Conservation (phyloP, 1,140 invertebrate species). For the Hycleus cichorii region DNA sequence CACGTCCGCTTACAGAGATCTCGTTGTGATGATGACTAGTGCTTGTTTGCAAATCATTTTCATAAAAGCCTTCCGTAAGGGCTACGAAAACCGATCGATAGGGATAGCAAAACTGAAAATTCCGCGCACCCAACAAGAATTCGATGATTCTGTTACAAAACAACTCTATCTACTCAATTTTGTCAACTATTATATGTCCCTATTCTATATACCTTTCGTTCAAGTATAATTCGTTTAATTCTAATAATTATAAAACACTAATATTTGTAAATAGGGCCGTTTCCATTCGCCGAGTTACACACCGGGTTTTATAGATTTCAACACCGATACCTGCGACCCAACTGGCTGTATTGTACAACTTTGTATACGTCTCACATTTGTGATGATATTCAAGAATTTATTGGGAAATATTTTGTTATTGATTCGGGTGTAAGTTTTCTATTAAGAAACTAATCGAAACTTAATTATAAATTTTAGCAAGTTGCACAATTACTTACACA, state of each 20-base stretch:
- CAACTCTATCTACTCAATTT: conserved; percentile 97
- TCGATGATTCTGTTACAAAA: conserved; percentile 89
- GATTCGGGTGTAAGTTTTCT: conserved; percentile 17
- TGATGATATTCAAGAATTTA: conserved; percentile 23
- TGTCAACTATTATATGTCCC: conserved; percentile 95
- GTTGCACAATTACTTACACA: too few species aligned
- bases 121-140: conserved; percentile 89
- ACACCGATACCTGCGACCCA: conserved; percentile 24
- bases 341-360: conserved; percentile 25
- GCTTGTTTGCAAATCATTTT: conserved; percentile 75
- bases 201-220: conserved; percentile 97
- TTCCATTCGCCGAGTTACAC: conserved; percentile 7
- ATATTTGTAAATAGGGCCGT: conserved; percentile 1
- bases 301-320: not conserved
- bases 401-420: conserved; percentile 4
- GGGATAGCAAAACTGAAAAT: conserved; percentile 90
- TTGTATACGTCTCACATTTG: conserved; percentile 20
- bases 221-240: conserved; percentile 51
- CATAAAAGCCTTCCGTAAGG: conserved; percentile 56
- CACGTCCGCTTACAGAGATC: not conserved
- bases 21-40: conserved; percentile 39
- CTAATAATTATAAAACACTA: not conserved
- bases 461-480: too few species aligned
- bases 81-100: conserved; percentile 75
- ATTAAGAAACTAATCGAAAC: too few species aligned